Base-by-base conservation (phyloP, 2,888 invertebrate genomes). In the Rugalucina vietnamica region DNA sequence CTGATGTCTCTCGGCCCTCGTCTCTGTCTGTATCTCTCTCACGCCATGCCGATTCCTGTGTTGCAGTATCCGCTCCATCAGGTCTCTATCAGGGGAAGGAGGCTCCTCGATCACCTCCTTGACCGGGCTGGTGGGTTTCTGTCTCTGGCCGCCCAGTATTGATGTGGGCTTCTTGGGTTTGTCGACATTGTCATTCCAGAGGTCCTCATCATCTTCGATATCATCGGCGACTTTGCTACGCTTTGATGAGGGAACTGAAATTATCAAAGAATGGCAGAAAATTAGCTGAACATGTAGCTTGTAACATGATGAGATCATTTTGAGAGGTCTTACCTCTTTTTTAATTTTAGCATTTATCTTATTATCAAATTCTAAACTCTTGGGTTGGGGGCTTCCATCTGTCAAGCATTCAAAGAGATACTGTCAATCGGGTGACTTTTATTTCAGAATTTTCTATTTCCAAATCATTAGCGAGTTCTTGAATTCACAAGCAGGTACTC, bases 61-160 rank as follows among this genome's bases (percentile, higher is more conserved):
- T 37, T 85, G 82, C 10, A 87, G 71, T 32, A 87, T 87, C 54
- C 39, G 79, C 54, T 85, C 83, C 69, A 87, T 87, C 18, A 75
- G 57, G 36, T 65, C 57, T 50, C 77, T 76, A 71, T 87, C 87
- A 27, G 85, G 83, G 18, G 85, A 87, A 12, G 54, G 77, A 21
- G 84, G 74, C 10, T 76, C 60, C 18, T 81, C 65, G 8, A 29
- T 18, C 4, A 32, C 4, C 57, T 74, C 50, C 21, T 65, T 65
- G 4, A 18, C 32, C 3, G 65, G 65, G 65, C 65, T 65, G 34
- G 2, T 3, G 21, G 65, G 12, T 21, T 65, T 65, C 65, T 34
- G 65, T 34, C 24, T 65, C 12, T 8, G 34, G 18, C 29, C 65
- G 18, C 65, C 65, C 14, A 65, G 71, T 73, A 18, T 36, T 24